Percentiles rank a stretch among this genome's conserved stretches.
phyloP scores from a whole-genome alignment of 1,140 invertebrate species.

The Bombus soroeensis region DNA sequence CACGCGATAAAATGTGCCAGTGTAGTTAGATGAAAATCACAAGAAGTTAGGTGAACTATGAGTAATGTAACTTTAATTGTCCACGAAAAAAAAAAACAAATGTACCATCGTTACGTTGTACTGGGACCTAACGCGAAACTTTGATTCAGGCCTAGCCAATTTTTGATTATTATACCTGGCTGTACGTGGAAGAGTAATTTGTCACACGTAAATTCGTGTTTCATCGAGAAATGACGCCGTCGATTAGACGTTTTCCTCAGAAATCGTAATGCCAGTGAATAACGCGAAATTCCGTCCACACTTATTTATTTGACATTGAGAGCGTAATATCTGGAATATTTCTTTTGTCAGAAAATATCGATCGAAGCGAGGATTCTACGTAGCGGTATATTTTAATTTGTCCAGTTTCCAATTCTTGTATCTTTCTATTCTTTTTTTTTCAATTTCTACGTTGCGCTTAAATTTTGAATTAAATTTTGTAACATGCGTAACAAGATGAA shows the following conservation, averaged over 20 bases:
- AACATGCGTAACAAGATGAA: too few species aligned
- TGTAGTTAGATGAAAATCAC: background rate
- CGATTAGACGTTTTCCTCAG: background rate
- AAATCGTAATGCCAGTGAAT: background rate
- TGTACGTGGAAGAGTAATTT: background rate
- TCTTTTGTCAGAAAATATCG: background rate
- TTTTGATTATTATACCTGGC: background rate
- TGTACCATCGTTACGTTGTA: background rate
- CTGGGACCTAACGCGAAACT: background rate
- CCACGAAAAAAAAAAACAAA: background rate
- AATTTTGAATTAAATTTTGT: too few species aligned
- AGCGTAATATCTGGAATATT: background rate
- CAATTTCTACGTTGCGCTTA: background rate
- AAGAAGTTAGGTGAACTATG: background rate
- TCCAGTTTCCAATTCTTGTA: background rate
- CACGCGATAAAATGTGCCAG: background rate
- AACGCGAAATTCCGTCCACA: background rate
- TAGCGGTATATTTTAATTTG: too few species aligned
- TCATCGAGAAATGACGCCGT: background rate
- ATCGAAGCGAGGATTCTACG: background rate
- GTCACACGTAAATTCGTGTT: conserved; percentile 6
- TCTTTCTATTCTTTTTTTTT: background rate
- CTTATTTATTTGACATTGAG: background rate
- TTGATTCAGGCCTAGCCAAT: background rate
- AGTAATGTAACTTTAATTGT: conserved; percentile 36